These are phyloP conservation scores for Metacarcinus magister DNA, from an alignment of 2,888 invertebrate species.

Conservation along the genomic window DNA sequence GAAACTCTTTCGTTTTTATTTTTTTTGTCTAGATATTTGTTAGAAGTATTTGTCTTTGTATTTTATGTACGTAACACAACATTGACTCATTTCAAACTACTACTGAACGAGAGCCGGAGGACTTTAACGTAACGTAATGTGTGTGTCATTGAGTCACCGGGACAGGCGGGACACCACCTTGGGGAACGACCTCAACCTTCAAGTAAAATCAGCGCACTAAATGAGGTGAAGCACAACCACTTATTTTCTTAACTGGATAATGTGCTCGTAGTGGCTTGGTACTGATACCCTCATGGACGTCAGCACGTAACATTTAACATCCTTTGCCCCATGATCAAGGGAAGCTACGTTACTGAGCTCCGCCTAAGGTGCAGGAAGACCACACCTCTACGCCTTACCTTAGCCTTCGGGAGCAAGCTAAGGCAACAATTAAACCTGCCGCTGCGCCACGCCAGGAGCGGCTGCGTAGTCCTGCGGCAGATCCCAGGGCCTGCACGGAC, in stretches of 20 bases:
- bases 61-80: neutral
- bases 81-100: neutral
- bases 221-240: neutral
- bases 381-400: neutral
- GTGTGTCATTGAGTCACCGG: neutral
- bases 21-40: neutral
- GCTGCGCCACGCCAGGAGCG: neutral
- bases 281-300: neutral
- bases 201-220: conserved; percentile 9
- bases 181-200: neutral
- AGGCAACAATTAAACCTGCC: neutral
- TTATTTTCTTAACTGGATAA: conserved; percentile 19
- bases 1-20: neutral
- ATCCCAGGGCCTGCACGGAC: neutral
- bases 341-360: neutral
- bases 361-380: neutral
- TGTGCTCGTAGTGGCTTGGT: neutral
- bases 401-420: neutral
- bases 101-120: neutral
- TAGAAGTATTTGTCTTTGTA: neutral
- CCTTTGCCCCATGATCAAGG: neutral
- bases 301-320: neutral
- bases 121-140: neutral
- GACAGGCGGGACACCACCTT: neutral
- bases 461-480: neutral